phyloP scores from a whole-genome alignment of 2,113 vertebrate species.

The Puffinus mauretanicus region DNA sequence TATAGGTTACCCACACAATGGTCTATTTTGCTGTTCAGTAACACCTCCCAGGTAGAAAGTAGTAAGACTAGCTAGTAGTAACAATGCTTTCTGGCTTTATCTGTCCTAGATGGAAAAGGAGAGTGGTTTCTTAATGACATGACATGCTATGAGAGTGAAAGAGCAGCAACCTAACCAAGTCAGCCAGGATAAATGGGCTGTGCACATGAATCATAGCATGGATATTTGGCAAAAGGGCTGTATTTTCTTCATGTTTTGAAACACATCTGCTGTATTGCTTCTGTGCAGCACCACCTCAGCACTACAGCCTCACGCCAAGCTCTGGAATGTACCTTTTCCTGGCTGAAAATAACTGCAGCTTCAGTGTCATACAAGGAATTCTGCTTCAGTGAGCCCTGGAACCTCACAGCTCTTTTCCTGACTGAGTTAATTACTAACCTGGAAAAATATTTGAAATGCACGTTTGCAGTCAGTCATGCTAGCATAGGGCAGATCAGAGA shows the following conservation, averaged over 20 bases:
- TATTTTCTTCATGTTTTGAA: neutral
- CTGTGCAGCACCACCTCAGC: neutral
- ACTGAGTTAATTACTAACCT: neutral
- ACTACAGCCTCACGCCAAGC: too few species aligned
- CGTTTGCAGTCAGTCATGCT: neutral
- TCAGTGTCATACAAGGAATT: neutral
- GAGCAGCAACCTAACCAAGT: neutral
- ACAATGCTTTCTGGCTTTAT: neutral
- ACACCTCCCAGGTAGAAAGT: neutral
- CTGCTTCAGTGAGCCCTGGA: neutral
- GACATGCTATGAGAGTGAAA: neutral
- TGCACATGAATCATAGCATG: neutral
- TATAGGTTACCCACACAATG: accelerated
- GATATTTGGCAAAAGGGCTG: neutral
- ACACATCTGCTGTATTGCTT: neutral
- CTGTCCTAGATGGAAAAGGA: neutral
- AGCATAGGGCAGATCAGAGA: neutral
- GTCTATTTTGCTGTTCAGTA: neutral
- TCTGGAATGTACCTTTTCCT: too few species aligned
- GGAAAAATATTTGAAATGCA: neutral
- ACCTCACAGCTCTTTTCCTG: neutral
- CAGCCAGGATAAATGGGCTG: neutral
- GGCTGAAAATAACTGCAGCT: neutral
- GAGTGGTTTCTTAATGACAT: neutral
- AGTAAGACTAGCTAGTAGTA: neutral